Evolutionary conservation across 2,888 invertebrate species (phyloP), one percentile per base, ranked within the genome.

Genomic region (Periphyllus acericola): DNA sequence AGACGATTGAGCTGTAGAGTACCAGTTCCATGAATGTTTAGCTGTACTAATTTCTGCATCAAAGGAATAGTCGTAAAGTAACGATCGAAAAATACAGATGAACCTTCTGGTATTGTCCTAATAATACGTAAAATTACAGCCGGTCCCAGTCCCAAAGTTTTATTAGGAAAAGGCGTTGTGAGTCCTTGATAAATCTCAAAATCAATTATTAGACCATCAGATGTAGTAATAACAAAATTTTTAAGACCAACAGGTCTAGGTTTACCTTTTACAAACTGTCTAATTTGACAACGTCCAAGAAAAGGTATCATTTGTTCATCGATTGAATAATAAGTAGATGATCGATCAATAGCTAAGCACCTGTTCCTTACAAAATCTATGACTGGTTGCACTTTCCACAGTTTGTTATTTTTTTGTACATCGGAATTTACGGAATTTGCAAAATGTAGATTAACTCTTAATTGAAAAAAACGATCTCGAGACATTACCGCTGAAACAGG

Each of bases 231-330:
- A 17, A 89, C 78, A 87, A 80, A 81, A 74, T 40, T 72, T 46
- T 85, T 79, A 66, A 89, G 34, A 52, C 82, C 89, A 81, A 81
- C 36, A 52, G 84, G 88, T 34, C 78, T 76, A 46, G 81, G 82
- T 75, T 82, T 88, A 52, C 36, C 40, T 21, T 80, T 88, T 4
- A 88, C 82, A 88, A 52, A 85, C n/a, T 88, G 83, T 72, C 75
- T 84, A 4, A 88, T 34, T 8, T 36, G 55, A 88, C 88, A 88
- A 36, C 75, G 25, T 21, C 88, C 83, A 34, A 52, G 29, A 84
- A 88, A 88, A 55, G 76, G 83, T 32, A 88, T 88, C 88, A 88
- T 84, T 83, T 83, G 82, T 75, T 88, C 88, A 46, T 84, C 83
- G 55, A 88, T 88, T 83, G 83, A 71, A 19, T 82, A 81, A 34